These are phyloP conservation scores for Sebastes vulpes DNA, from an alignment of 2,797 vertebrate genomes.

Conservation along the genomic window DNA sequence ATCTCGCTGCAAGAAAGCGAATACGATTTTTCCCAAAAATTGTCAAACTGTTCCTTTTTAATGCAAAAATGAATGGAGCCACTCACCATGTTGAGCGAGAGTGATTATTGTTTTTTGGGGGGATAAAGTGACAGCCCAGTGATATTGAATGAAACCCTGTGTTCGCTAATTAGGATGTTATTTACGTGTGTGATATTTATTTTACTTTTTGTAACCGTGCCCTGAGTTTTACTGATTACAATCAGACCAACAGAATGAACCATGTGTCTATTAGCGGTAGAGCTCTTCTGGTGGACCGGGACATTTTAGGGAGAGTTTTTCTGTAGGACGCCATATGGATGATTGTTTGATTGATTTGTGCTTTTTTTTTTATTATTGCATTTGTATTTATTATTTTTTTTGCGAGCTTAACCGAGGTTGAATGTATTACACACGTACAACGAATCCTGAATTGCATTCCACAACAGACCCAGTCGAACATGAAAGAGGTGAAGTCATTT, in stretches of 20 bases:
- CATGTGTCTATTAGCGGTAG: neutral
- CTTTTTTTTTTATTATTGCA: constrained; percentile 17
- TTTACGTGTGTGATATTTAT: constrained; percentile 55
- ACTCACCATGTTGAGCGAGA: neutral
- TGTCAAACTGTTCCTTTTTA: neutral
- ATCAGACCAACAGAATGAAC: constrained; percentile 28
- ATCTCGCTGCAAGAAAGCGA: neutral
- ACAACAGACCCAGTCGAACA: neutral
- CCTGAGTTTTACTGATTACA: constrained; percentile 52
- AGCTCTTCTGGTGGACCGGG: constrained; percentile 5
- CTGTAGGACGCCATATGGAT: neutral
- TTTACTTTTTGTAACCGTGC: constrained; percentile 47
- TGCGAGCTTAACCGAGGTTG: constrained; percentile 51
- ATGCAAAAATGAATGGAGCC: neutral
- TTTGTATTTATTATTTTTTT: constrained; percentile 52
- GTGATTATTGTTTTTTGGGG: neutral
- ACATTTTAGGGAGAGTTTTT: neutral
- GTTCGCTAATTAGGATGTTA: neutral
- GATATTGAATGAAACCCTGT: neutral
- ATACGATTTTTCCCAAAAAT: neutral
- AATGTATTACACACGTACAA: constrained; percentile 64
- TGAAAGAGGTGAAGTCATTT: neutral
- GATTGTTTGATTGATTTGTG: constrained; percentile 11
- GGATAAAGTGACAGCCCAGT: constrained; percentile 1
- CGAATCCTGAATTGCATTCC: neutral